Base-by-base conservation (phyloP, 2,797 vertebrate genomes). In the Thaleichthys pacificus region DNA sequence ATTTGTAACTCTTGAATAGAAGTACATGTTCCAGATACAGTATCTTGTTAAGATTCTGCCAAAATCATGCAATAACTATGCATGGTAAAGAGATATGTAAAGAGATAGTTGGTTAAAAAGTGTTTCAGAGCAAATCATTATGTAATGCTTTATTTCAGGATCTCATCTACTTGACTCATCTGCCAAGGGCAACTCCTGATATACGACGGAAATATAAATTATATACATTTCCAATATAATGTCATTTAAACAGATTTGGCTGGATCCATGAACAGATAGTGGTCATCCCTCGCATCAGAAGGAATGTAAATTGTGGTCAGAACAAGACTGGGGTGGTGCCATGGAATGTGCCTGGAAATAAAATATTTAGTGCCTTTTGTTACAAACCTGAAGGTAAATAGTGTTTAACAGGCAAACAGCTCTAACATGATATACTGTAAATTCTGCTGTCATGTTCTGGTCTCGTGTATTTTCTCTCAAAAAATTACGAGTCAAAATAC, bases 381-480 rank as follows among this genome's bases (percentile, higher is more conserved):
- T 93, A 88, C 70, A 89, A 80, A 8, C 72, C 77, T n/a, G 81
- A 89, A 82, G 93, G 93, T 94, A 74, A n/a, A 58, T 58, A 28
- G 9, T 58, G 32, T 35, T 6, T 8, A n/a, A n/a, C n/a, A n/a
- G 32, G 32, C 32, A 35, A 35, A 35, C 32, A 35, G 32, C 7
- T 35, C 32, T 35, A 35, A 71, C 42, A 28, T 30, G 24, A 22
- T 60, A 26, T 26, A 4, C 47, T 28, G 21, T 66, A 47, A 58
- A 71, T 51, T 49, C 67, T n/a, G 1, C 30, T 38, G 17, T 42
- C 17, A 63, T 63, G 30, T 7, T 63, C 17, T 32, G 9, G 35
- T 32, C 8, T 4, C 32, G 4, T 19, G 21, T 14, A 22, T 42
- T 61, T 8, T 5, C 28, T 6, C 30, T 58, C 15, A 3, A 56